A percentile compares a stretch with the other conserved stretches of the same genome.
phyloP scores from a whole-genome alignment of 2,113 vertebrate species.

The Cinclus cinclus region DNA sequence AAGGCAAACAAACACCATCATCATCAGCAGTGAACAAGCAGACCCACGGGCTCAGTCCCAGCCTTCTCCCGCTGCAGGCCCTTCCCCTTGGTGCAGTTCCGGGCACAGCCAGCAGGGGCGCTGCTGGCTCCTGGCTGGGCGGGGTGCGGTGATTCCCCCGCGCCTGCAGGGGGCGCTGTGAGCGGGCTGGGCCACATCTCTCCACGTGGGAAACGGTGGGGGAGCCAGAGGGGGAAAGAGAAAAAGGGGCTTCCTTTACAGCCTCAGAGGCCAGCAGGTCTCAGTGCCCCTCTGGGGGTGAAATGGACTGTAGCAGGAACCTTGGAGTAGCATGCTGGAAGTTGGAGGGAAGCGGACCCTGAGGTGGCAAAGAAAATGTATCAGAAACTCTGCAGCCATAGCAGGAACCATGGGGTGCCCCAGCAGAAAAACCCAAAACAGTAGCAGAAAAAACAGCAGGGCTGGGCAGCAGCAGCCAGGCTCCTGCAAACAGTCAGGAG shows the following conservation, averaged over 20 bases:
- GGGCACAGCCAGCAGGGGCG: not conserved
- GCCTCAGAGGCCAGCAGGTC: not conserved
- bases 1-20: not conserved
- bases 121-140: not conserved
- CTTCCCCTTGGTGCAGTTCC: not conserved
- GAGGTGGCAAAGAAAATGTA: not conserved
- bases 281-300: no score
- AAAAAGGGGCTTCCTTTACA: not conserved
- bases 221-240: no score
- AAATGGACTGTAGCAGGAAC: not conserved
- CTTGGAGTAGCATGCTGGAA: not conserved
- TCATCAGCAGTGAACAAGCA: not conserved
- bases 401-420: not conserved
- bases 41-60: no score
- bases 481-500: not conserved
- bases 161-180: no score
- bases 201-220: not conserved
- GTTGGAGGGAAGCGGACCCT: fast-evolving
- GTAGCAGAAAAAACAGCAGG: fast-evolving
- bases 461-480: not conserved
- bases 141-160: no score
- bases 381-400: not conserved
- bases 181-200: no score
- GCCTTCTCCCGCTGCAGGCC: not conserved
- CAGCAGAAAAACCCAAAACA: fast-evolving